These are phyloP conservation scores for Rhadinocentrus ornatus DNA, from an alignment of 2,797 vertebrate genomes.

Conservation along the genomic window DNA sequence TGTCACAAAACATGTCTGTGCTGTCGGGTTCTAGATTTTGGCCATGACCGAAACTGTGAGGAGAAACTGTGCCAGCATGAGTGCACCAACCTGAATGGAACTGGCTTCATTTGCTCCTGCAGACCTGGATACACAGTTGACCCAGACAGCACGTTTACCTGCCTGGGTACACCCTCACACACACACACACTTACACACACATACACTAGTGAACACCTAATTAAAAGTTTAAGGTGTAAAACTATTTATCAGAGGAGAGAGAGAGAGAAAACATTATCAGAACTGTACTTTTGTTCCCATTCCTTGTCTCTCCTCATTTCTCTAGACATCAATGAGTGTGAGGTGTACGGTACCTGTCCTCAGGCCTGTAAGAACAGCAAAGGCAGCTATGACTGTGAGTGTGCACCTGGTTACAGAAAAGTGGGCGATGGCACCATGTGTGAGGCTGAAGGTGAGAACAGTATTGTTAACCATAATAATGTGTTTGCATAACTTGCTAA, in stretches of 20 bases:
- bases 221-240: background rate
- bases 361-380: constrained; percentile 92
- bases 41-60: constrained; percentile 85
- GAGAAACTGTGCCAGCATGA: constrained; percentile 91
- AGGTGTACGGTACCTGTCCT: constrained; percentile 86
- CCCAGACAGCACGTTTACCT: constrained; percentile 85
- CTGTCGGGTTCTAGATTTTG: constrained; percentile 79
- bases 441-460: constrained; percentile 86
- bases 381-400: constrained; percentile 91
- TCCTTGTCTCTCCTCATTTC: background rate
- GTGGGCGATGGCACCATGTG: constrained; percentile 87
- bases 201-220: background rate
- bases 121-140: constrained; percentile 84
- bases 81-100: constrained; percentile 88
- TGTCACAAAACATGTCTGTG: constrained; percentile 13
- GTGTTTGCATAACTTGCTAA: background rate
- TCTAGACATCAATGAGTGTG: constrained; percentile 91
- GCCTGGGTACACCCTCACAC: constrained; percentile 82
- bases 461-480: background rate
- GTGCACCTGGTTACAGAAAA: constrained; percentile 87
- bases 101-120: constrained; percentile 93
- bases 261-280: background rate
- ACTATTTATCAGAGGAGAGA: background rate
- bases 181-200: constrained; percentile 9
- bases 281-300: background rate